Percentiles rank a stretch among this genome's conserved stretches.
phyloP scores from a whole-genome alignment of 2,797 vertebrate species.

The Propithecus perrieri region DNA sequence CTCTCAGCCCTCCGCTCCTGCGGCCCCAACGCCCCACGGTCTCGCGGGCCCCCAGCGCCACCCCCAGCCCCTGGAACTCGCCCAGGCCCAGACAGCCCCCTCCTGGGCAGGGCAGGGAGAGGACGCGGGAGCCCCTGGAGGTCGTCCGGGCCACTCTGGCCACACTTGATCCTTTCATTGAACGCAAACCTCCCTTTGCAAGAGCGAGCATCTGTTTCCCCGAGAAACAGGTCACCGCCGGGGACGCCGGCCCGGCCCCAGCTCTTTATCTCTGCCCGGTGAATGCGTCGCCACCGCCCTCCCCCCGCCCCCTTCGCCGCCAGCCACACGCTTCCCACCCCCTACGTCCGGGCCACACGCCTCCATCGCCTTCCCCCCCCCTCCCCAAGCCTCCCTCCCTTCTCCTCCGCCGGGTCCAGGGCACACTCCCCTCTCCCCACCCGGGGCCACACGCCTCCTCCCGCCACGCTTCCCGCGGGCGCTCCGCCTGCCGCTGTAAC shows the following conservation, averaged over 20 bases:
- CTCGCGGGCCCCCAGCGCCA: neutral
- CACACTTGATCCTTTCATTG: conserved; percentile 49
- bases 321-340: conserved; percentile 18
- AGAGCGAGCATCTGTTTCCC: conserved; percentile 67
- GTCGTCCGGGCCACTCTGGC: neutral
- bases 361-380: too few relatives aligned
- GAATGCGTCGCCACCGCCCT: neutral
- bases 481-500: conserved; percentile 50
- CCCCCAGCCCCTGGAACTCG: neutral
- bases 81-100: neutral
- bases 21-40: rapidly evolving
- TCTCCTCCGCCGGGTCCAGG: neutral
- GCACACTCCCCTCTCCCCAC: neutral
- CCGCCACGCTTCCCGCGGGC: neutral
- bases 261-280: conserved; percentile 2
- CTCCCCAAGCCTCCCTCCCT: neutral
- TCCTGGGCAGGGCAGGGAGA: neutral
- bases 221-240: conserved; percentile 69
- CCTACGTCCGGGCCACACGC: neutral
- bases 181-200: conserved; percentile 3
- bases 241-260: conserved; percentile 16
- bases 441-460: neutral
- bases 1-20: neutral
- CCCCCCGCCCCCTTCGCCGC: neutral
- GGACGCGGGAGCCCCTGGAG: neutral